phyloP scores from a whole-genome alignment of 2,797 vertebrate species.

The Chelonia mydas region DNA sequence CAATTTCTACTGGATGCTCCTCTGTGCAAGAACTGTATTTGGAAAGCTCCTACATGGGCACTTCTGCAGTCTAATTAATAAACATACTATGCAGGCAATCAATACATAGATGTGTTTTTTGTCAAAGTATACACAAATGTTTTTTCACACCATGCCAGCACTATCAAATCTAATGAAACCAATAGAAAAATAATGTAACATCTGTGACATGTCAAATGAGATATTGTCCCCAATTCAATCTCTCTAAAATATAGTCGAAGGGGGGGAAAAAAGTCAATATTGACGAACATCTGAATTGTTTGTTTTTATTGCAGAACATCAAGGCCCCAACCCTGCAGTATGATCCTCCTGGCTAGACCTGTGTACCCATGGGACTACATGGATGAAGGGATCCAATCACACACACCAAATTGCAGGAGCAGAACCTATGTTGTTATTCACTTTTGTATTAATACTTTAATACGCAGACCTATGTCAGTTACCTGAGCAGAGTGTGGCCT shows the following conservation, averaged over 20 bases:
- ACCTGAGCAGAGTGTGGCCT: not conserved
- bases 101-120: not conserved
- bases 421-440: not conserved
- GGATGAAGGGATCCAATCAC: not conserved
- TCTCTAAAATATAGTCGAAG: not conserved
- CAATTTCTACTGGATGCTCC: not conserved
- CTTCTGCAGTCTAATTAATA: not conserved
- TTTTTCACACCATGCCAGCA: not conserved
- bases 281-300: not conserved
- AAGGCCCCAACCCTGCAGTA: not conserved
- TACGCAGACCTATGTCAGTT: not conserved
- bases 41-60: not conserved
- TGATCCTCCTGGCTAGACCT: not conserved
- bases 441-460: not conserved
- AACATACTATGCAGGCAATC: not conserved
- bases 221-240: not conserved
- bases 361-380: not conserved
- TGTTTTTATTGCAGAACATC: rapidly evolving
- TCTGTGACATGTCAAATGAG: not conserved
- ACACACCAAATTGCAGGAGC: not conserved
- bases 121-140: not conserved
- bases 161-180: not conserved
- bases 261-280: not conserved
- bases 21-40: not conserved
- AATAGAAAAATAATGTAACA: not conserved